phyloP scores from a whole-genome alignment of 2,113 vertebrate genomes.

The Ammospiza nelsoni region DNA sequence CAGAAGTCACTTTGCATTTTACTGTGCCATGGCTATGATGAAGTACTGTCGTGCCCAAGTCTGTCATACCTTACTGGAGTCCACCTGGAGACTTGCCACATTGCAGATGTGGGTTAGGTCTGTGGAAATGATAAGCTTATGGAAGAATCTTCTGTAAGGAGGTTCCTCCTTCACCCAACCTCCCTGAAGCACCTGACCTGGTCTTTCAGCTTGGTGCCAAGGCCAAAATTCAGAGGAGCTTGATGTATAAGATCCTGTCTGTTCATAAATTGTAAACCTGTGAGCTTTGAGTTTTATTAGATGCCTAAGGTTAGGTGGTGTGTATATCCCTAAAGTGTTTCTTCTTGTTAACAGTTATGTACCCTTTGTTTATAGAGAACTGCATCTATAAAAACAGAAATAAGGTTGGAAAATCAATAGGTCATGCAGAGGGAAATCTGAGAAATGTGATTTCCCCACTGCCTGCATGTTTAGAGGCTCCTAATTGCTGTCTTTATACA shows the following conservation, averaged over 20 bases:
- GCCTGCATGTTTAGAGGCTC: neutral
- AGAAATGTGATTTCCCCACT: neutral
- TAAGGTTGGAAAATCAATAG: neutral
- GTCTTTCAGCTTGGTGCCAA: neutral
- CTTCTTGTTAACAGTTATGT: neutral
- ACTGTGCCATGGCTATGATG: neutral
- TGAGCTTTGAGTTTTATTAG: neutral
- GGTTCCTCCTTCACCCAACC: neutral
- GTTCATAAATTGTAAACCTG: neutral
- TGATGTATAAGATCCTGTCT: neutral
- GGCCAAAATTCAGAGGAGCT: neutral
- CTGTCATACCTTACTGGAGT: neutral
- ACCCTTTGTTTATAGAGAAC: neutral
- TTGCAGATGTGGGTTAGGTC: neutral
- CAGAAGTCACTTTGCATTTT: neutral
- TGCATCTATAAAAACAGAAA: neutral
- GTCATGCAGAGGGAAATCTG: neutral
- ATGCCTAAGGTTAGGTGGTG: neutral
- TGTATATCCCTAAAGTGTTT: neutral
- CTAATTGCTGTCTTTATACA: neutral
- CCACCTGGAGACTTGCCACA: neutral
- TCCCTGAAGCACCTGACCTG: neutral
- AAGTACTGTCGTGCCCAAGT: accelerated
- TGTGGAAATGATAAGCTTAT: neutral
- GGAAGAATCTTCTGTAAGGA: neutral